Percentiles rank a stretch among this genome's conserved stretches.
These are phyloP conservation scores for Enteromius fasciolatus DNA, from an alignment of 2,797 vertebrate species.

Conservation along the genomic window DNA sequence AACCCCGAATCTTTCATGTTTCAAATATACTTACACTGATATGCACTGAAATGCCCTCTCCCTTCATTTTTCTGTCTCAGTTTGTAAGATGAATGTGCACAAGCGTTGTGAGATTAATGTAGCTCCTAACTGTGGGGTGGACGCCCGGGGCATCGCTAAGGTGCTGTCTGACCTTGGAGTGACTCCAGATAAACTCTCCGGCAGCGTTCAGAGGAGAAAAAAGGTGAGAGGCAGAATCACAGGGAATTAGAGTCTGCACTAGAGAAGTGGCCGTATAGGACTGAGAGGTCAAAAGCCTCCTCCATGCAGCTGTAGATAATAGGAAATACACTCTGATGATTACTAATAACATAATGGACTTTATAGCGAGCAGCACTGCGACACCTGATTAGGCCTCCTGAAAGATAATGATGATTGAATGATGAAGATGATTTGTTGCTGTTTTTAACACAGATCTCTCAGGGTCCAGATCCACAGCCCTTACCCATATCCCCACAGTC, in stretches of 20 bases:
- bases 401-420: conserved; percentile 34
- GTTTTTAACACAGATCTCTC: conserved; percentile 79
- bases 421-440: conserved; percentile 9
- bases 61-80: conserved; percentile 67
- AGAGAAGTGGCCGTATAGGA: background rate
- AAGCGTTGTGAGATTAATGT: conserved; percentile 95
- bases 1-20: background rate
- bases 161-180: conserved; percentile 94
- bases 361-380: background rate
- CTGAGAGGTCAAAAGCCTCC: conserved; percentile 7
- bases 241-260: background rate
- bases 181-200: conserved; percentile 95
- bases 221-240: conserved; percentile 75
- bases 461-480: conserved; percentile 84
- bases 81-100: conserved; percentile 98
- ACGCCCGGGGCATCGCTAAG: conserved; percentile 93
- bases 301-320: background rate
- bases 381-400: background rate
- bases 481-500: conserved; percentile 78
- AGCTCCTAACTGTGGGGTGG: conserved; percentile 94
- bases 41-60: conserved; percentile 1
- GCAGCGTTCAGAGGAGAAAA: conserved; percentile 90
- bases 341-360: conserved; percentile 12
- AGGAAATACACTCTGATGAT: conserved; percentile 2
- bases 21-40: background rate